Conservation (phyloP, 2,888 invertebrate species). For the Trissonchulus latispiculum region DNA sequence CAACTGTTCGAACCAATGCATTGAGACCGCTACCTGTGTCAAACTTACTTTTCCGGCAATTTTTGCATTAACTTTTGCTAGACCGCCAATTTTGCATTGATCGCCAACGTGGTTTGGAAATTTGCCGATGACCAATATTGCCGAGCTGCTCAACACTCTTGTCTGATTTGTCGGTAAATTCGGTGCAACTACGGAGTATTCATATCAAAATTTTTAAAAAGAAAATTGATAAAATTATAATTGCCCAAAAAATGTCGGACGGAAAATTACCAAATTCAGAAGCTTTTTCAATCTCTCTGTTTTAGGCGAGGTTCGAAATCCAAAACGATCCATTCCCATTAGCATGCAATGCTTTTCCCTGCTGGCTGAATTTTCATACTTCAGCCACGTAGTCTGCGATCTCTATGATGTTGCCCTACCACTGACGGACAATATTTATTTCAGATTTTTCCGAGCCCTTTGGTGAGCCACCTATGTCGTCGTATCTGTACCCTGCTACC, state of each 20-base stretch:
- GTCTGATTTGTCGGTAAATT: slow-evolving; percentile 94
- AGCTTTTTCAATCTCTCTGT: too few relatives aligned
- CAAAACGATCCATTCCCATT: slow-evolving; percentile 76
- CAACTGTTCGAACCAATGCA: too few relatives aligned
- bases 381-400: slow-evolving; percentile 76
- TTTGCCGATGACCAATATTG: slow-evolving; percentile 49
- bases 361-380: slow-evolving; percentile 76
- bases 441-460: slow-evolving; percentile 58
- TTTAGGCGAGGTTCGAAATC: slow-evolving; percentile 78
- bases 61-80: too few relatives aligned
- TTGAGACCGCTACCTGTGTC: too few relatives aligned
- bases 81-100: too few relatives aligned
- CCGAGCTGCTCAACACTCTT: slow-evolving; percentile 55
- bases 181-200: slow-evolving; percentile 57
- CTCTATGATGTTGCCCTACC: slow-evolving; percentile 76
- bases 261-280: too few relatives aligned
- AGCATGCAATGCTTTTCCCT: slow-evolving; percentile 73
- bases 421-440: slow-evolving; percentile 60
- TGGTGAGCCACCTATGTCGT: slow-evolving; percentile 69
- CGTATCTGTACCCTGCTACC: slow-evolving; percentile 66
- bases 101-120: too few relatives aligned
- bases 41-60: too few relatives aligned
- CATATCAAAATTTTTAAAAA: too few relatives aligned
- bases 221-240: too few relatives aligned
- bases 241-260: too few relatives aligned